Conservation (phyloP, 2,797 vertebrate genomes). For the Urophycis tenuis region DNA sequence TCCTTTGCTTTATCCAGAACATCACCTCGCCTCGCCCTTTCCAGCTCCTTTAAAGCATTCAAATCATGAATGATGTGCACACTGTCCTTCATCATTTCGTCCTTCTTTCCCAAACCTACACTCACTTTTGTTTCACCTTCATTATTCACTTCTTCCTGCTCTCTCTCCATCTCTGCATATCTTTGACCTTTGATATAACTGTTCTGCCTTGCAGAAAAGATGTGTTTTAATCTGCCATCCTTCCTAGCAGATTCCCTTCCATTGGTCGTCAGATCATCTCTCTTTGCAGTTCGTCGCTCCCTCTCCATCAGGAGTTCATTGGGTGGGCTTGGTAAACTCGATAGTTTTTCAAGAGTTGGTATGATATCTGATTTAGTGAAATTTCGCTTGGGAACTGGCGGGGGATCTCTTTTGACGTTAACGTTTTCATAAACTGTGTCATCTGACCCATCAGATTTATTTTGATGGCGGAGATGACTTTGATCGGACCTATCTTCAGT, state of each 20-base stretch:
- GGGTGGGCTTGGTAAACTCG: conserved; percentile 1
- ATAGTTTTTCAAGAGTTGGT: conserved; percentile 37
- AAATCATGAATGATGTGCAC: conserved; percentile 58
- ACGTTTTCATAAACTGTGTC: conserved; percentile 11
- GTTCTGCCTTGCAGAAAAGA: conserved; percentile 70
- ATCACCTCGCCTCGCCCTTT: conserved; percentile 48
- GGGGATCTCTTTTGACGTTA: conserved; percentile 48
- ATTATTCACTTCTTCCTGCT: conserved; percentile 29
- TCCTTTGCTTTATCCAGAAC: conserved; percentile 31
- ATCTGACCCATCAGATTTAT: conserved; percentile 20
- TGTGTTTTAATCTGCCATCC: conserved; percentile 51
- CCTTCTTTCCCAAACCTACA: conserved; percentile 12
- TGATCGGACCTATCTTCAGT: conserved; percentile 19
- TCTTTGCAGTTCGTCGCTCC: conserved; percentile 16
- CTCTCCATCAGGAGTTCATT: conserved; percentile 27
- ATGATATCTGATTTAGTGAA: conserved; percentile 51
- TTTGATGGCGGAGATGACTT: conserved; percentile 14
- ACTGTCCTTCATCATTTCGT: conserved; percentile 35
- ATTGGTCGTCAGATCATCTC: conserved; percentile 25
- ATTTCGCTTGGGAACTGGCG: conserved; percentile 55
- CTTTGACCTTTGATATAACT: conserved; percentile 74
- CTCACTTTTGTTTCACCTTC: conserved; percentile 38
- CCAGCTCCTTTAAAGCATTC: conserved; percentile 55
- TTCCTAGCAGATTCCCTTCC: conserved; percentile 42
- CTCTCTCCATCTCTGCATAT: conserved; percentile 41